These are phyloP conservation scores for Arbacia lixula DNA, from an alignment of 53 echinoderm and acorn worm genomes.

Conservation along the genomic window DNA sequence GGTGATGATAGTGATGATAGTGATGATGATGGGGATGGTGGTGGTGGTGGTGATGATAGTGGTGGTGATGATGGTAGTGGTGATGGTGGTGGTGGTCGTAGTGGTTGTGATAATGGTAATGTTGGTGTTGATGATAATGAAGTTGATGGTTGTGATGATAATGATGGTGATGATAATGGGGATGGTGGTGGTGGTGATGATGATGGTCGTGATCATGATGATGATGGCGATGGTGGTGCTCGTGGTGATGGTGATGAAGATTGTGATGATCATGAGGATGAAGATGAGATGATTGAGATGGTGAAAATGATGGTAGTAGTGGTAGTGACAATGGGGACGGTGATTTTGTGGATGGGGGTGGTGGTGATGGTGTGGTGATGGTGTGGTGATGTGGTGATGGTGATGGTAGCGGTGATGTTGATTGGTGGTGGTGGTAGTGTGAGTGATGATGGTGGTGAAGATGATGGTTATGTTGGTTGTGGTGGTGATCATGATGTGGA, in stretches of 20 bases:
- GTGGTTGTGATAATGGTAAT: neutral
- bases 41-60: neutral
- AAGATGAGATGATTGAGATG: neutral
- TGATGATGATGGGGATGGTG: neutral
- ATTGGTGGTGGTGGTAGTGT: too few relatives aligned
- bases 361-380: constrained; percentile 16
- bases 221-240: neutral
- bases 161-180: neutral
- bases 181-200: neutral
- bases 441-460: too few relatives aligned
- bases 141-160: neutral
- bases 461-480: too few relatives aligned
- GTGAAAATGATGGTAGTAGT: constrained; percentile 5
- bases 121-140: neutral
- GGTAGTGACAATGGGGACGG: neutral
- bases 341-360: constrained; percentile 11
- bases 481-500: too few relatives aligned
- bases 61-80: neutral
- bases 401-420: too few relatives aligned
- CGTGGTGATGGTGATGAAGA: neutral
- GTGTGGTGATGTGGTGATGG: too few relatives aligned
- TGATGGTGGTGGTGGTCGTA: neutral
- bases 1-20: neutral
- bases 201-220: constrained; percentile 1
- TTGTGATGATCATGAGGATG: neutral